Evolutionary conservation across 2,113 vertebrate species (phyloP).

Genomic region (Phoxinus phoxinus): DNA sequence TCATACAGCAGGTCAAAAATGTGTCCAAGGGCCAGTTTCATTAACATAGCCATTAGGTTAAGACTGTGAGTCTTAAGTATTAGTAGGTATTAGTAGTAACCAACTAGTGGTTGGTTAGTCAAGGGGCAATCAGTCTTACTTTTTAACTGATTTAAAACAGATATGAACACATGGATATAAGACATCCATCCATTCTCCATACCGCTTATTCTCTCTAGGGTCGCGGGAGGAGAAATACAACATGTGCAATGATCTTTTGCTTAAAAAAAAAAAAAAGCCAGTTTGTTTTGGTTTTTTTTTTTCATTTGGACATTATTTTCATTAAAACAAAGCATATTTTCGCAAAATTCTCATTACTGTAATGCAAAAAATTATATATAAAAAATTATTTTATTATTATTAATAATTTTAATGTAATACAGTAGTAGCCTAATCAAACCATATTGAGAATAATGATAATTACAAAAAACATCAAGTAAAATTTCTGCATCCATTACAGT

Average conservation of each 20-base stretch:
- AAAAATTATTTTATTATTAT: too few species aligned
- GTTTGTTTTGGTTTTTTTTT: too few species aligned
- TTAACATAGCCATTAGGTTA: too few species aligned
- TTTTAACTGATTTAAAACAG: too few species aligned
- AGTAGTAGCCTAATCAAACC: not conserved
- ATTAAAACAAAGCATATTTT: not conserved
- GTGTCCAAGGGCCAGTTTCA: not conserved
- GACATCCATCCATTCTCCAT: not conserved
- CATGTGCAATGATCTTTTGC: not conserved
- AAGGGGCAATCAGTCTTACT: too few species aligned
- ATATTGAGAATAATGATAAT: not conserved
- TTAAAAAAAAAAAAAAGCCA: not conserved
- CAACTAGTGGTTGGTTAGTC: too few species aligned
- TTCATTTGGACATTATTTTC: not conserved
- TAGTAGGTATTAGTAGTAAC: too few species aligned
- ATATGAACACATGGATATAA: not conserved
- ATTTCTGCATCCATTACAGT: not conserved
- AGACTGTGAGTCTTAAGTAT: too few species aligned
- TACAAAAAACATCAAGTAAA: not conserved
- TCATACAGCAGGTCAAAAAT: not conserved
- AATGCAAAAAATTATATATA: not conserved
- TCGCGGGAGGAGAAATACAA: too few species aligned
- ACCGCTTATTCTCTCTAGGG: too few species aligned
- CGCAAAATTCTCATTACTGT: too few species aligned
- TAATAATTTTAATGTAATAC: not conserved